These are phyloP conservation scores for Aporophyla lueneburgensis DNA, from an alignment of 2,888 invertebrate species.

Conservation along the genomic window DNA sequence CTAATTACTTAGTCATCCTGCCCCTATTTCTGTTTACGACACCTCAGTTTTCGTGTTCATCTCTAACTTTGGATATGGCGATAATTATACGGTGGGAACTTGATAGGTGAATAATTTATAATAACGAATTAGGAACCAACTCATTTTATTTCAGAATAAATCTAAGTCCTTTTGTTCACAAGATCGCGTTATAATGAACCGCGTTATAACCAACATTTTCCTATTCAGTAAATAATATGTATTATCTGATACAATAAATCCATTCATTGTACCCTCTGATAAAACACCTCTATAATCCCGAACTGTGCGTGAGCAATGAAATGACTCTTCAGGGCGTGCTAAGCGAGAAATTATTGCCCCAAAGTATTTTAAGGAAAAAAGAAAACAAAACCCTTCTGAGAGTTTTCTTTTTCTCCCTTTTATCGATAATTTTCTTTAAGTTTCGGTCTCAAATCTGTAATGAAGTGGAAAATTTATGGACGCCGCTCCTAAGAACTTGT, in stretches of 20 bases:
- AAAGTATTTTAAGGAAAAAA: constrained; percentile 80
- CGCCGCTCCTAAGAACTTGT: constrained; percentile 44
- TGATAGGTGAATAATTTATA: not conserved
- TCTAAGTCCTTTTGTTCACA: not conserved
- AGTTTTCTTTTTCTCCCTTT: constrained; percentile 63
- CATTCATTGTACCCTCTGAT: constrained; percentile 73
- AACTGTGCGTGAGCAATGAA: constrained; percentile 77
- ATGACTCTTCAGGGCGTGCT: constrained; percentile 84
- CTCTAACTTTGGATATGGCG: not conserved
- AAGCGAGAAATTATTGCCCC: constrained; percentile 81
- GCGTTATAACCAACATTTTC: constrained; percentile 63
- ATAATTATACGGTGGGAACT: not conserved
- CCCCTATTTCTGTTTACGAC: constrained; percentile 4
- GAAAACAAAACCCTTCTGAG: constrained; percentile 74
- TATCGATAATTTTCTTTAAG: constrained; percentile 65
- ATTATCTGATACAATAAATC: constrained; percentile 77
- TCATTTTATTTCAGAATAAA: constrained; percentile 5
- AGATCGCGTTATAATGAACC: constrained; percentile 58
- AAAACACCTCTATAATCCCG: constrained; percentile 76
- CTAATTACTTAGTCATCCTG: constrained; percentile 51
- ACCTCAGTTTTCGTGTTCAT: not conserved
- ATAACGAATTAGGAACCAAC: not conserved
- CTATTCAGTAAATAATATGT: constrained; percentile 69
- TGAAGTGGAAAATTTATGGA: constrained; percentile 67
- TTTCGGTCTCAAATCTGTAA: constrained; percentile 64